A percentile compares a stretch with the other conserved stretches of the same genome.
phyloP scores from a whole-genome alignment of 2,888 invertebrate genomes.

The Mesorhabditis sp. region DNA sequence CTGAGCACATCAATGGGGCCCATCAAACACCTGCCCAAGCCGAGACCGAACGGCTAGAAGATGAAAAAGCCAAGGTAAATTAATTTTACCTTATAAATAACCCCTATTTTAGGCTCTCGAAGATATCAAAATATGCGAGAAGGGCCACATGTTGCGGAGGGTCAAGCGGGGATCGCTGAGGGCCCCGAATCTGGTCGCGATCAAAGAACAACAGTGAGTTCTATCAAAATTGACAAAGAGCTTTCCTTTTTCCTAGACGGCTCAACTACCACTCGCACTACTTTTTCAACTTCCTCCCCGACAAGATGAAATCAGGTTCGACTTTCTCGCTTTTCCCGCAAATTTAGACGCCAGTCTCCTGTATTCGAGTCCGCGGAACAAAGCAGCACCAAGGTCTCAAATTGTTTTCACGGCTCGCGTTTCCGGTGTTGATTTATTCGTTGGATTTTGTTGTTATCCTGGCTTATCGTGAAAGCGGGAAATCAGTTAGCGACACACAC shows the following conservation, averaged over 20 bases:
- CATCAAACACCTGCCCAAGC: background rate
- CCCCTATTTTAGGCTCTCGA: background rate
- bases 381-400: no score
- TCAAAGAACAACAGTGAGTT: conserved; percentile 19
- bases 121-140: conserved; percentile 14
- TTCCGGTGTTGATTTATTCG: no score
- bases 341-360: no score
- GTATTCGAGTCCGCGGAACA: no score
- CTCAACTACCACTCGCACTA: conserved; percentile 32
- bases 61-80: conserved; percentile 1
- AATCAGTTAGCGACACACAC: background rate
- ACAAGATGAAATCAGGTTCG: conserved; percentile 23
- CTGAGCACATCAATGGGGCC: background rate
- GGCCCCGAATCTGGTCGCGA: conserved; percentile 23
- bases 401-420: no score
- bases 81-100: background rate
- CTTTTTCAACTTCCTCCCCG: conserved; percentile 31
- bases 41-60: background rate
- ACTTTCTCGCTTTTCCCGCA: no score
- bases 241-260: background rate
- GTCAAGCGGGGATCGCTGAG: conserved; percentile 31
- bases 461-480: no score
- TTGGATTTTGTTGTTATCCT: background rate
- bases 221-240: background rate
- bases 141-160: conserved; percentile 23